A percentile compares a stretch with the other conserved stretches of the same genome.
Evolutionary conservation across 53 echinoderm and acorn worm species (phyloP).

Genomic region (Glandiceps talaboti): DNA sequence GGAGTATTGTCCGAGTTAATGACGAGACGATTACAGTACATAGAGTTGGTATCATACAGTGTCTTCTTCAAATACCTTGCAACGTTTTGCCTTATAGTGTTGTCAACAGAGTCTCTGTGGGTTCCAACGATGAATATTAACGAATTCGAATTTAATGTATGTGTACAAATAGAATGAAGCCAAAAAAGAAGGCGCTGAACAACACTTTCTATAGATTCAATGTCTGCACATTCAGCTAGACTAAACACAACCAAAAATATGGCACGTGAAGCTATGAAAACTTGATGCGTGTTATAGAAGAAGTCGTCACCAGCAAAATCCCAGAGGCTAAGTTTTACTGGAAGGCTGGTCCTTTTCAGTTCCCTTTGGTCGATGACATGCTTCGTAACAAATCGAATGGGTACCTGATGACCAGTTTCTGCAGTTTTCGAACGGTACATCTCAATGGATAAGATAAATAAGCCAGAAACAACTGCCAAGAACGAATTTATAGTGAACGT

Average conservation of each 20-base stretch:
- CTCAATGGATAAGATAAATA: neutral
- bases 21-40: neutral
- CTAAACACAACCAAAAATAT: slow-evolving; percentile 29
- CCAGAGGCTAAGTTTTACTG: slow-evolving; percentile 28
- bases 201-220: slow-evolving; percentile 2
- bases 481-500: neutral
- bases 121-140: neutral
- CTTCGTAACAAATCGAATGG: neutral
- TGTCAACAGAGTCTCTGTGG: neutral
- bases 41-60: neutral
- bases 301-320: slow-evolving; percentile 24
- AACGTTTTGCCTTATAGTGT: neutral
- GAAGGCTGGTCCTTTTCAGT: neutral
- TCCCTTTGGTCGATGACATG: neutral
- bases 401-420: neutral
- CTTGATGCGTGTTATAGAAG: slow-evolving; percentile 10
- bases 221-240: slow-evolving; percentile 5
- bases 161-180: slow-evolving; percentile 23
- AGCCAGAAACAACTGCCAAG: neutral
- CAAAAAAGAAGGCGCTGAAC: slow-evolving; percentile 17
- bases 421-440: neutral
- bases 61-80: neutral
- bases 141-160: slow-evolving; percentile 15
- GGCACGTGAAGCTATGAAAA: slow-evolving; percentile 10
- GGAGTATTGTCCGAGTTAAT: neutral